Conservation (phyloP, 2,113 vertebrate genomes). For the Labrus mixtus region DNA sequence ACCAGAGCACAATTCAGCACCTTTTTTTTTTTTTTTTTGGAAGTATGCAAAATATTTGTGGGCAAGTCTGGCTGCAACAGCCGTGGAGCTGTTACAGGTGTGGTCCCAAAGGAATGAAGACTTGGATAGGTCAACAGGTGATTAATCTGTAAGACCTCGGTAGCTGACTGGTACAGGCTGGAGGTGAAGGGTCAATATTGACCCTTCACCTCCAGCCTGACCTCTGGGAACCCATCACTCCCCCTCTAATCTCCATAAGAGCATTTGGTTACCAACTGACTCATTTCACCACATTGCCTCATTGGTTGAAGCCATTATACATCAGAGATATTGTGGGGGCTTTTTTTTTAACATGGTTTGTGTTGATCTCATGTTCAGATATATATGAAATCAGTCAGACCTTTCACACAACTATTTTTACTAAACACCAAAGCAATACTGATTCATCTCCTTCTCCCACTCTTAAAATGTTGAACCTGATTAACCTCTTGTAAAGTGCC, state of each 20-base stretch:
- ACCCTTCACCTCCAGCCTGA: conserved; percentile 55
- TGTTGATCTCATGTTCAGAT: background rate
- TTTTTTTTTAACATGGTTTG: background rate
- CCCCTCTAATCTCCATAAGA: conserved; percentile 18
- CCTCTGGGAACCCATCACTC: conserved; percentile 26
- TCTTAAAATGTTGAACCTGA: background rate
- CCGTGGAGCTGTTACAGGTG: conserved; percentile 28
- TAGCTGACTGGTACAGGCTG: conserved; percentile 34
- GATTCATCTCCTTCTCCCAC: too few species aligned
- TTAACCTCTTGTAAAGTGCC: background rate
- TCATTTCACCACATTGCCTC: background rate
- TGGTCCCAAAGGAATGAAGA: conserved; percentile 16
- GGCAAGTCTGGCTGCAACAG: background rate
- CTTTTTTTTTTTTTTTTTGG: background rate
- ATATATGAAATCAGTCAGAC: background rate
- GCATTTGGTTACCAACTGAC: conserved; percentile 5
- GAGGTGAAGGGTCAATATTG: too few species aligned
- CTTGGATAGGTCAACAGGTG: conserved; percentile 55
- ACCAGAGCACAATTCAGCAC: background rate
- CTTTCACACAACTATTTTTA: background rate
- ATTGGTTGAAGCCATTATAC: background rate
- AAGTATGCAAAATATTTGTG: background rate
- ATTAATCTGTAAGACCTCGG: conserved; percentile 42
- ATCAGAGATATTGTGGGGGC: background rate
- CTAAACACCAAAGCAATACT: background rate